Base-by-base conservation (phyloP, 2,888 invertebrate genomes). In the Agrochola circellaris region DNA sequence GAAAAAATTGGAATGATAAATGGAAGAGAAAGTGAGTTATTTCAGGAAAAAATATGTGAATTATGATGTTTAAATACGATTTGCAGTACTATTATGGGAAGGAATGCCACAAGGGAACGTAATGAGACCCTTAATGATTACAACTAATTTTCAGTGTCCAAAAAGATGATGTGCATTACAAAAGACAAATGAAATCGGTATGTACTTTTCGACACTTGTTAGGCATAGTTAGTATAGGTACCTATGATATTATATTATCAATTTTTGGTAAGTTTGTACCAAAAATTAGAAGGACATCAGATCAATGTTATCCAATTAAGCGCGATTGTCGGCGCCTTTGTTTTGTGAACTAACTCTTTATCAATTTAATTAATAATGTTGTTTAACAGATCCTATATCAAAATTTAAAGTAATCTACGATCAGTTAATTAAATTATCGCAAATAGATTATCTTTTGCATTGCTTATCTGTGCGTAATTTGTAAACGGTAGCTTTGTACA, bases 351-450 rank as follows among this genome's bases (percentile, higher is more conserved):
- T n/a, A 67, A 75, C 68, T 72, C 11, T 30, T 77, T 84, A 84
- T 87, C 88, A 75, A 73, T 83, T 81, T 87, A 89, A 88, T 89
- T 89, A 89, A 88, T 73, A 81, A 88, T 82, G 79, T 65, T 82
- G 89, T 88, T 70, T n/a, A 75, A 88, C 88, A 86, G 87, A 79
- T 77, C 54, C 70, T 77, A n/a, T 73, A 89, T 87, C 73, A 82
- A 79, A 72, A 66, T 85, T 87, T 70, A 8, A 34, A 71, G 72
- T 78, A 80, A 85, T 89, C 89, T 67, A 8, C 65, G 66, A 85
- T 87, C 83, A 76, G 70, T 71, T 86, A 79, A 82, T 85, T 69
- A 64, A 79, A 76, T 85, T 83, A 86, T 89, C 89, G 73, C 26
- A 51, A 11, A 38, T 58, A 78, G 73, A 83, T 83, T 45, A 83